Evolutionary conservation across 2,113 vertebrate species (phyloP).

Genomic region (Sminthopsis crassicaudata): DNA sequence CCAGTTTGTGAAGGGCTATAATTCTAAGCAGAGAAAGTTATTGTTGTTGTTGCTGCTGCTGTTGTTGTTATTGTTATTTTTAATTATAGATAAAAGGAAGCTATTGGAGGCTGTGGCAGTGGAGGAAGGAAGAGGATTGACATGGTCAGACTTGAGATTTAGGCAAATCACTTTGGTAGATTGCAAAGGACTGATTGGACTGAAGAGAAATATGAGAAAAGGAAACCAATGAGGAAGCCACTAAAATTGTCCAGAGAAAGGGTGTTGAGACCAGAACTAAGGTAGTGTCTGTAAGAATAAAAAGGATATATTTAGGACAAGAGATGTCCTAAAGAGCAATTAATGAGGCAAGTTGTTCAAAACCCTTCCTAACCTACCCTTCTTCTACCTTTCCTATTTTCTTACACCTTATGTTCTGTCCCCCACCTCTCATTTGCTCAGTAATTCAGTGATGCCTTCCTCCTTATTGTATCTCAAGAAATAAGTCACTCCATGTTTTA

Average conservation of each 20-base stretch:
- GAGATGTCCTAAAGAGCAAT: background rate
- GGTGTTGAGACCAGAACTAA: background rate
- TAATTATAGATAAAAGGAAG: background rate
- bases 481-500: background rate
- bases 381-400: background rate
- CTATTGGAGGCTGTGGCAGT: background rate
- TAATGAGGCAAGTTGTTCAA: background rate
- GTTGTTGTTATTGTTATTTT: background rate
- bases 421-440: background rate
- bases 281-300: background rate
- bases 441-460: background rate
- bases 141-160: background rate
- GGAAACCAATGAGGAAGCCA: background rate
- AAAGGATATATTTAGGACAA: background rate
- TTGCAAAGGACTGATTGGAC: background rate
- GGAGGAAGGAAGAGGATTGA: background rate
- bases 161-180: background rate
- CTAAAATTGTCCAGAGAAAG: background rate
- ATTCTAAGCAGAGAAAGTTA: background rate
- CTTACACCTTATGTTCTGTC: background rate
- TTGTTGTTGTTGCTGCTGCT: background rate
- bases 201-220: background rate
- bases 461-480: background rate
- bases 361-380: background rate
- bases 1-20: background rate